phyloP scores from a whole-genome alignment of 2,797 vertebrate genomes.

The Astyanax mexicanus region DNA sequence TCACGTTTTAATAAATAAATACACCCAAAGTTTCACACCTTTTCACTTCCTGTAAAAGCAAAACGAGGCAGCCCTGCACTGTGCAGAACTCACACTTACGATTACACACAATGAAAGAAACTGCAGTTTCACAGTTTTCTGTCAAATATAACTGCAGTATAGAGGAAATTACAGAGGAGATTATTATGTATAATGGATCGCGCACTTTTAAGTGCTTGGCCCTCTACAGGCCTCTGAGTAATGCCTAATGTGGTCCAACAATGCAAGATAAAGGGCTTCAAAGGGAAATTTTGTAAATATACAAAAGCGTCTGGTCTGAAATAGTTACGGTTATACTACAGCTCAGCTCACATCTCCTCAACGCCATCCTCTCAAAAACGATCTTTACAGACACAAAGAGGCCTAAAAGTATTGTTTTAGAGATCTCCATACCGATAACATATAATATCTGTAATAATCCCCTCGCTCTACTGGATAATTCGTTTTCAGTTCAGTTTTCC shows the following conservation, averaged over 20 bases:
- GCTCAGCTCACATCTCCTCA: background rate
- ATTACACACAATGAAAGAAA: background rate
- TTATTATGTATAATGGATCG: background rate
- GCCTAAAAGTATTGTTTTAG: background rate
- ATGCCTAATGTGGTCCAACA: background rate
- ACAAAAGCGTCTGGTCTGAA: background rate
- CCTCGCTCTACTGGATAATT: background rate
- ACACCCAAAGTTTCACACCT: no score
- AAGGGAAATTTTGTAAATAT: background rate
- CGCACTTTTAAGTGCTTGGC: background rate
- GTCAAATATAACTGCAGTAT: background rate
- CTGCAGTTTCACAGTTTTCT: background rate
- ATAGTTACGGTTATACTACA: background rate
- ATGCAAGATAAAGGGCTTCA: no score
- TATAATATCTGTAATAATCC: background rate
- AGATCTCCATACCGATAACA: background rate
- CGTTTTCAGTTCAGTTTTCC: background rate
- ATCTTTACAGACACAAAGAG: background rate
- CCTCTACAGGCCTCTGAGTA: background rate
- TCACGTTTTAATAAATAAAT: no score
- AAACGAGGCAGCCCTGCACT: background rate
- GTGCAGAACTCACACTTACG: background rate
- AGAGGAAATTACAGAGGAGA: background rate
- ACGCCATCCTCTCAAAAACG: slow-evolving; percentile 10
- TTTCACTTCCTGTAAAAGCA: no score